Evolutionary conservation across 2,888 invertebrate species (phyloP), one percentile per base, ranked within the genome.

Genomic region (Mimumesa dahlbomi): DNA sequence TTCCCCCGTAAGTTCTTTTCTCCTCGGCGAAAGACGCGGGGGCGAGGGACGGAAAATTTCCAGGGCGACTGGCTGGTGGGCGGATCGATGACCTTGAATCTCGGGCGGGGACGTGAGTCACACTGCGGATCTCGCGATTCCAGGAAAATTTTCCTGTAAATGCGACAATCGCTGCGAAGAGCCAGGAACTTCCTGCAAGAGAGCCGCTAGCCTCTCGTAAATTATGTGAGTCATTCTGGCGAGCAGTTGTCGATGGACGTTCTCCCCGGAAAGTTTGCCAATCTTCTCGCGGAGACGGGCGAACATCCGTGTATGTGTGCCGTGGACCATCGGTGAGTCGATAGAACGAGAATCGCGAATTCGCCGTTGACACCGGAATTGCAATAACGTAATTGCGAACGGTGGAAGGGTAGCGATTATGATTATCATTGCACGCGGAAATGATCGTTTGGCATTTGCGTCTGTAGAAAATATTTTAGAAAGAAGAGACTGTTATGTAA

Each of bases 11-110:
- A 0, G 25, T 16, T 21, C 2, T 16, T 14, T 19, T n/a, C 14
- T 7, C 3, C 6, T 6, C 1, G 18, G 9, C 1, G 21, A 9
- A 11, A 16, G 31, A 4, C 2, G 9, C 43, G 16, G 18, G 42
- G 7, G 21, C 11, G 9, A n/a, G n/a, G n/a, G n/a, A n/a, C n/a
- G n/a, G n/a, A n/a, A 19, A 13, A 29, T 19, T 22, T 9, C 18
- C n/a, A 36, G 21, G 45, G 29, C 38, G 52, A 6, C 18, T 45
- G 56, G 50, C 62, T 16, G 48, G 76, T 73, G 79, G 73, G 65
- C 76, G 67, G 75, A 68, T 65, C 66, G 75, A 63, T 63, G 79
- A 80, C 82, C 82, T 82, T 82, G 82, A 65, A 67, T 71, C 59
- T 73, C 59, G 68, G 34, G 52, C 42, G 62, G 62, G 53, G 40